Evolutionary conservation across 2,113 vertebrate genomes (phyloP), one percentile per base, ranked within the genome.

Genomic region (Hippocampus mohnikei): DNA sequence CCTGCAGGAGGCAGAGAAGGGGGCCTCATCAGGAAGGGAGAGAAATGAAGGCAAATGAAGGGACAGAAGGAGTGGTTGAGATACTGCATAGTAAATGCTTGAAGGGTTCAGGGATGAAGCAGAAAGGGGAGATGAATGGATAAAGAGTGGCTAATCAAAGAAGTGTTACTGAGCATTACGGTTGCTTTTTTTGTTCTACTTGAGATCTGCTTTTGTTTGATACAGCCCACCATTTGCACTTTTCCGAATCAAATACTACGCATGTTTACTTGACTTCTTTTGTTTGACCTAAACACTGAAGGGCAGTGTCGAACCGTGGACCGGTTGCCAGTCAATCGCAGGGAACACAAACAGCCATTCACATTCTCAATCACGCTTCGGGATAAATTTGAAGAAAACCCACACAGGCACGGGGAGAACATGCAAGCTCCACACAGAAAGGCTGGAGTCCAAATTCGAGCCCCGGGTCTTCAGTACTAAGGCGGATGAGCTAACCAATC

Each of bases 1-100:
- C 95, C 97, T 99, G 95, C 90, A 94, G 94, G 88, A 95, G 94
- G 95, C 92, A 96, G 91, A 95, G 93, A 94, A 92, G 91, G 92
- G 94, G 92, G 94, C 90, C 90, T 88, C 93, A 90, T 95, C 92
- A 94, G 94, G 91, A 94, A 91, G 91, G 90, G 88, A 88, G 89
- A 80, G 78, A 90, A 83, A 90, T 88, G 74, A 84, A 90, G 52
- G 82, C 73, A 79, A 78, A 81, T 67, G 79, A 74, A 82, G 86
- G 77, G 37, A 82, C 72, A 79, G 77, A 75, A 77, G 72, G 77
- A 78, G 71, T 23, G 67, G 53, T 66, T 64, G 79, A 76, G 83
- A 77, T 61, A 75, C 59, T 76, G 75, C 70, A 73, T 77, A 27
- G 71, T 60, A 67, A 77, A 77, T 77, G 81, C 67, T 70, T 46